Conservation (phyloP, 2,113 vertebrate genomes). For the Percina caprodes region DNA sequence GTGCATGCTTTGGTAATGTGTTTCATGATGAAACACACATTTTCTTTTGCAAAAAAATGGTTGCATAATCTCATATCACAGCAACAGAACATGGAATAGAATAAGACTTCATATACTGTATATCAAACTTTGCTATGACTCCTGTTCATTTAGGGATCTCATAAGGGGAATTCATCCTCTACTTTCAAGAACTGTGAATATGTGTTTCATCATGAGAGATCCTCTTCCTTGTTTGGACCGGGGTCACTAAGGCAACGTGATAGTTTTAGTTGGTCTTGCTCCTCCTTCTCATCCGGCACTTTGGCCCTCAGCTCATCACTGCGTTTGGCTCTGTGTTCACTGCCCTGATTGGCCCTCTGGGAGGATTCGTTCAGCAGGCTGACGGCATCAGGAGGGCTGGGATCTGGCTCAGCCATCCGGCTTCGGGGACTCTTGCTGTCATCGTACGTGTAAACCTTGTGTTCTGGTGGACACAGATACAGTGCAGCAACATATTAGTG, state of each 20-base stretch:
- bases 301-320: not conserved
- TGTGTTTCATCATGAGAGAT: conserved; percentile 71
- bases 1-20: conserved; percentile 33
- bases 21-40: conserved; percentile 14
- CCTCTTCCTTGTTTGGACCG: conserved; percentile 85
- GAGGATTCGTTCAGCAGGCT: conserved; percentile 81
- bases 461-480: conserved; percentile 77
- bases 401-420: conserved; percentile 77
- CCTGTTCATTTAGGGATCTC: not conserved
- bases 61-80: conserved; percentile 10
- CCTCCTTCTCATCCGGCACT: conserved; percentile 75
- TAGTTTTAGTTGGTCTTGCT: conserved; percentile 81
- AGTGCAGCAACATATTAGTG: not conserved
- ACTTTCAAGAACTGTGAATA: not conserved
- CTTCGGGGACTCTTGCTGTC: conserved; percentile 68
- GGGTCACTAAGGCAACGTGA: conserved; percentile 92
- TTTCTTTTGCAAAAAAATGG: not conserved
- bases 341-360: conserved; percentile 53
- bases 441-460: conserved; percentile 83
- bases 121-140: conserved; percentile 34
- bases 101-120: conserved; percentile 34
- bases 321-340: not conserved
- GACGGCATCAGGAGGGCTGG: conserved; percentile 78
- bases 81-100: not conserved
- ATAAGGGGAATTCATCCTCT: not conserved